These are phyloP conservation scores for Falco columbarius DNA, from an alignment of 2,797 vertebrate species.

Conservation along the genomic window DNA sequence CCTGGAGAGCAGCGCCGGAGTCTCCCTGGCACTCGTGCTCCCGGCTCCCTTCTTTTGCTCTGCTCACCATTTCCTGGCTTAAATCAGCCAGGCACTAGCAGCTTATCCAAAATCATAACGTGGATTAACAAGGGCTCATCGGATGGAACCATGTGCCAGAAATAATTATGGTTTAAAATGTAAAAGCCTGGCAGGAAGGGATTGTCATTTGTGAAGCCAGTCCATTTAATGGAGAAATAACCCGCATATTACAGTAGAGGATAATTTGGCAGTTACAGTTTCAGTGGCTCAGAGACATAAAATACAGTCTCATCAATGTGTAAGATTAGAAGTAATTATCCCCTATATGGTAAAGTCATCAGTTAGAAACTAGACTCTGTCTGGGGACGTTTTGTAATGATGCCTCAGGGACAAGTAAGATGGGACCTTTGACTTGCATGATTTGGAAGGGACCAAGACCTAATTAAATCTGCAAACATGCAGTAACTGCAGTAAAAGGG, in stretches of 20 bases:
- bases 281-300: constrained; percentile 38
- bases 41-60: accelerated
- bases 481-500: constrained; percentile 19
- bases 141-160: neutral
- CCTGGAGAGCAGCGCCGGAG: accelerated
- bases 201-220: neutral
- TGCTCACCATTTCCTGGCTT: neutral
- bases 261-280: constrained; percentile 23
- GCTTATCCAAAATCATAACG: accelerated
- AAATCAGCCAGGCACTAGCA: neutral
- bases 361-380: neutral
- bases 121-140: neutral
- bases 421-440: constrained; percentile 29
- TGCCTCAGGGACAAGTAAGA: constrained; percentile 4
- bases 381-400: constrained; percentile 35
- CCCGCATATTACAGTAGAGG: neutral
- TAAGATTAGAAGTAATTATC: constrained; percentile 57
- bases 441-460: constrained; percentile 42
- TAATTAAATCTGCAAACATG: constrained; percentile 50
- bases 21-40: accelerated
- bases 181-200: neutral
- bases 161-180: neutral
- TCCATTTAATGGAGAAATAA: neutral
- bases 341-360: constrained; percentile 23
- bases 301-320: constrained; percentile 42